phyloP scores from a whole-genome alignment of 2,888 invertebrate species.

The Cheilosia pagana region DNA sequence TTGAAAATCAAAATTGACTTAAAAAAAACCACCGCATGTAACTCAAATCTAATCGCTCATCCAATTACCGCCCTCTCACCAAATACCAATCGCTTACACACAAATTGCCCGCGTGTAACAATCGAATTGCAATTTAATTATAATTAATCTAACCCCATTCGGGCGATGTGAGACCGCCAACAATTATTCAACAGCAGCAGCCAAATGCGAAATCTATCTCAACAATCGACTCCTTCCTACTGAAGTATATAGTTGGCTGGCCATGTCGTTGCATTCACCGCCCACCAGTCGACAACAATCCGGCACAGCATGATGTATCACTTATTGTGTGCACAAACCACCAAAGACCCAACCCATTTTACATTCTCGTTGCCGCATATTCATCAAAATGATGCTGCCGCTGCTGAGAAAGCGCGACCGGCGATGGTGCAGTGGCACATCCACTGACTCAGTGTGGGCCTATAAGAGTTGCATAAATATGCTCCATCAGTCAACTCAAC shows the following conservation, averaged over 20 bases:
- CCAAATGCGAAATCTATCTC: constrained; percentile 38
- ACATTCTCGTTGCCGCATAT: constrained; percentile 2
- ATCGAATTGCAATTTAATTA: constrained; percentile 63
- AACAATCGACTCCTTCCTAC: constrained; percentile 25
- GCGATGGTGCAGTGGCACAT: constrained; percentile 2
- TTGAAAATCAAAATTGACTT: neutral
- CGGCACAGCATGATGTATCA: constrained; percentile 56
- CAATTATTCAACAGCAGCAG: constrained; percentile 48
- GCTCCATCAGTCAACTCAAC: constrained; percentile 39
- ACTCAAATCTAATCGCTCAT: neutral
- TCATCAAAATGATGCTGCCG: constrained; percentile 29
- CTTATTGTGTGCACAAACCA: constrained; percentile 74
- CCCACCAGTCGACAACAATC: constrained; percentile 16
- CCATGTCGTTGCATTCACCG: constrained; percentile 33
- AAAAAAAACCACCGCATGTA: neutral
- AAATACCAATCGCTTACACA: constrained; percentile 2
- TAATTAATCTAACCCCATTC: constrained; percentile 69
- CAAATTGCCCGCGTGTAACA: constrained; percentile 13
- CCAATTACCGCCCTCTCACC: neutral
- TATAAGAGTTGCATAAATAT: neutral
- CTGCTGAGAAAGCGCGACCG: constrained; percentile 17
- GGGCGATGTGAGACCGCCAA: constrained; percentile 15
- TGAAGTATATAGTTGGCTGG: neutral
- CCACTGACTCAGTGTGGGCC: neutral
- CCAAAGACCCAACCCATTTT: constrained; percentile 69